phyloP scores from a whole-genome alignment of 92 coral and sea anemone genomes.

The Porites divaricata region DNA sequence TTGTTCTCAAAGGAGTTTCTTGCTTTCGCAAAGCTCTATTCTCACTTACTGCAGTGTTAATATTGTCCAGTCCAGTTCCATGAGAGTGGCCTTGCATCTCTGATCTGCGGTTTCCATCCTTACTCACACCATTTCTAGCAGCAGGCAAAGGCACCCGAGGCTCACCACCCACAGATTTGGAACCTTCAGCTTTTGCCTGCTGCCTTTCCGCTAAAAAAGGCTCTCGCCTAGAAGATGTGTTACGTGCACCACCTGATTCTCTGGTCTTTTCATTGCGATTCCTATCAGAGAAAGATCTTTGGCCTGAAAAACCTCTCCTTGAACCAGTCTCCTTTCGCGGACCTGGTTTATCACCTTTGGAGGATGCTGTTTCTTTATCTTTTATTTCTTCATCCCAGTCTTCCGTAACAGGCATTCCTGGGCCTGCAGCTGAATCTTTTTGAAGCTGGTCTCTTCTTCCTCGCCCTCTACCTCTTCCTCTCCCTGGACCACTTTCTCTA shows the following conservation, averaged over 20 bases:
- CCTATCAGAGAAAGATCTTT: conserved; percentile 46
- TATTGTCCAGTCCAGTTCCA: conserved; percentile 74
- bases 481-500: conserved; percentile 66
- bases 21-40: conserved; percentile 71
- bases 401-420: conserved; percentile 78
- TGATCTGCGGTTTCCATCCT: conserved; percentile 74
- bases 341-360: conserved; percentile 38
- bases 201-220: conserved; percentile 99
- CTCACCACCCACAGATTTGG: conserved; percentile 87
- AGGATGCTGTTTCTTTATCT: conserved; percentile 37
- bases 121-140: conserved; percentile 84
- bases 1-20: conserved; percentile 70
- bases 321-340: conserved; percentile 20
- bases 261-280: conserved; percentile 37
- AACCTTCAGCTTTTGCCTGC: conserved; percentile 99
- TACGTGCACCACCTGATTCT: conserved; percentile 61
- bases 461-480: conserved; percentile 80
- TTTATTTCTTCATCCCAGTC: conserved; percentile 91
- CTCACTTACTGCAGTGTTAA: conserved; percentile 59
- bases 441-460: conserved; percentile 60
- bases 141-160: conserved; percentile 97
- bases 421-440: conserved; percentile 41
- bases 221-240: conserved; percentile 80
- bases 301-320: conserved; percentile 40
- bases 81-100: conserved; percentile 53